Evolutionary conservation across 2,113 vertebrate species (phyloP).

Genomic region (Pongo abelii): DNA sequence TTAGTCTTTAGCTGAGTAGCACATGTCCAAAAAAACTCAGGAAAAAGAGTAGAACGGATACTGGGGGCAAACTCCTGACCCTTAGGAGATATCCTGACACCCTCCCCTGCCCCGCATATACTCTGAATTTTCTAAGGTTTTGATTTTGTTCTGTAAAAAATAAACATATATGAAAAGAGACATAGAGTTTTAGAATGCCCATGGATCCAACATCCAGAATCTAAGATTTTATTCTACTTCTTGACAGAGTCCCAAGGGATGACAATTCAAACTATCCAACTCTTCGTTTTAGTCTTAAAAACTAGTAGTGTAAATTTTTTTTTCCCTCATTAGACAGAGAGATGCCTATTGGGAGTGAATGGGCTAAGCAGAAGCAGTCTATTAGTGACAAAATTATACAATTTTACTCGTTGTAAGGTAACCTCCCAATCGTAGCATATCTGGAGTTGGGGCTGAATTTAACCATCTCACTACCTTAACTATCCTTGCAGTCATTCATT

Average conservation of each 20-base stretch:
- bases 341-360: not conserved
- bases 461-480: not conserved
- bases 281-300: not conserved
- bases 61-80: not conserved
- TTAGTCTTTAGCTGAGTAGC: not conserved
- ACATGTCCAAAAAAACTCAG: not conserved
- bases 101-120: not conserved
- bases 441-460: not conserved
- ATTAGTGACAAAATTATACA: not conserved
- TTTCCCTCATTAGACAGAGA: not conserved
- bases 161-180: not conserved
- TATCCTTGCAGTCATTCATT: not conserved
- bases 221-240: not conserved
- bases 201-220: not conserved
- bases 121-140: not conserved
- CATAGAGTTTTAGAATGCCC: not conserved
- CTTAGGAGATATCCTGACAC: not conserved
- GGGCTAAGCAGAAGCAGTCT: not conserved
- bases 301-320: too few relatives aligned
- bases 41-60: not conserved
- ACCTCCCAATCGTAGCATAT: not conserved
- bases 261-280: not conserved
- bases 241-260: not conserved
- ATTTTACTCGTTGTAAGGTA: not conserved
- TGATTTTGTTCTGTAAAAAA: slow-evolving; percentile 29